Evolutionary conservation across 2,797 vertebrate genomes (phyloP).

Genomic region (Typhlichthys subterraneus): DNA sequence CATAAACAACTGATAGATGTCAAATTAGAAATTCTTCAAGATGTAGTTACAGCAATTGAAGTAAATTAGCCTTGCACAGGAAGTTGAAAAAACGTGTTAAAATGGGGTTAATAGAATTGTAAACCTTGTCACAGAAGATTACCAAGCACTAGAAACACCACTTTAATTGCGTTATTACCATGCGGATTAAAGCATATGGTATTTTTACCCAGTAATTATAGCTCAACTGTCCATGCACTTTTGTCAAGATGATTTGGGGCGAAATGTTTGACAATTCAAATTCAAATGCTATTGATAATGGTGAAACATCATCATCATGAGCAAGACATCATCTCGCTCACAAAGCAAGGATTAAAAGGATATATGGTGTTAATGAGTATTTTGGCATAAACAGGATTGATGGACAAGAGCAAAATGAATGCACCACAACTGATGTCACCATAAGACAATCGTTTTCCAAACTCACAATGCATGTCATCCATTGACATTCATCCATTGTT

Average conservation of each 20-base stretch:
- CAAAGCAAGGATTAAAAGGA: slow-evolving; percentile 56
- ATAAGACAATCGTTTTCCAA: too few species aligned
- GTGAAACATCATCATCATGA: slow-evolving; percentile 6
- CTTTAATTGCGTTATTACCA: slow-evolving; percentile 82
- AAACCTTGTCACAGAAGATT: slow-evolving; percentile 82
- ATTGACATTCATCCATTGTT: too few species aligned
- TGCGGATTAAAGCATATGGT: slow-evolving; percentile 76
- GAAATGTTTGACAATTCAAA: slow-evolving; percentile 55
- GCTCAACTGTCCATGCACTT: slow-evolving; percentile 63
- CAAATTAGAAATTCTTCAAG: slow-evolving; percentile 63
- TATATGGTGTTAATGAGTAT: slow-evolving; percentile 45
- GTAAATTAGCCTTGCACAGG: slow-evolving; percentile 72
- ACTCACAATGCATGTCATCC: too few species aligned
- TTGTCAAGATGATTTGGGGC: slow-evolving; percentile 56
- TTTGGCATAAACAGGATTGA: slow-evolving; percentile 46
- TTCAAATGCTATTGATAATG: slow-evolving; percentile 45
- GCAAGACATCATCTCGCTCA: slow-evolving; percentile 19
- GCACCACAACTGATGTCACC: not conserved
- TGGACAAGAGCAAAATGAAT: slow-evolving; percentile 21
- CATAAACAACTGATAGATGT: slow-evolving; percentile 71
- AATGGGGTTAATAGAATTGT: slow-evolving; percentile 84
- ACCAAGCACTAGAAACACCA: slow-evolving; percentile 75
- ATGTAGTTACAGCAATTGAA: slow-evolving; percentile 70
- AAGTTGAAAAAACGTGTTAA: slow-evolving; percentile 83
- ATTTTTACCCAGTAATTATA: slow-evolving; percentile 78